Conservation (phyloP, 2,797 vertebrate species). For the Acanthurus leucopareius region DNA sequence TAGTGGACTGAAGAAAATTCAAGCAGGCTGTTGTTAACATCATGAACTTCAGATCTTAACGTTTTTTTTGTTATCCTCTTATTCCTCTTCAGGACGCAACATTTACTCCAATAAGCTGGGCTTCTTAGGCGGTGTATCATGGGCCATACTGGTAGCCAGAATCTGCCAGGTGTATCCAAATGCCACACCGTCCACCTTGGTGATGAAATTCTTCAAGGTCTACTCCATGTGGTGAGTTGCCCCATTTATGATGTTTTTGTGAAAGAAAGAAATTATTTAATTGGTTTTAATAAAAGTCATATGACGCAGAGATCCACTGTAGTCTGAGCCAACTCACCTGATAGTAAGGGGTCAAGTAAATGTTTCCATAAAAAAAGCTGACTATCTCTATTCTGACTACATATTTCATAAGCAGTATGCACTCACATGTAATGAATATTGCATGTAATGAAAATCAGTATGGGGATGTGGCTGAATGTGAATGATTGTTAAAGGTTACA, state of each 20-base stretch:
- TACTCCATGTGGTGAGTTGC: slow-evolving; percentile 93
- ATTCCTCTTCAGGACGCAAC: slow-evolving; percentile 88
- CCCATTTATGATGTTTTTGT: neutral
- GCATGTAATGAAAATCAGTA: neutral
- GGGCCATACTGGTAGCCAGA: slow-evolving; percentile 94
- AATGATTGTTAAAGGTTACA: neutral
- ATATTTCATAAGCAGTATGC: neutral
- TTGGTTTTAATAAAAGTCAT: neutral
- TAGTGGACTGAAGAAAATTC: neutral
- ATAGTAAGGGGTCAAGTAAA: neutral
- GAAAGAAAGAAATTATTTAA: neutral
- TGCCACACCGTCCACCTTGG: slow-evolving; percentile 92
- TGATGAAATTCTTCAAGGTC: slow-evolving; percentile 95
- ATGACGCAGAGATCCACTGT: neutral
- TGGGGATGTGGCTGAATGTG: neutral
- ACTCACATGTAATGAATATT: neutral
- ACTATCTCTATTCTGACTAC: neutral
- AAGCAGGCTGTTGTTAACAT: neutral
- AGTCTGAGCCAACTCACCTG: neutral
- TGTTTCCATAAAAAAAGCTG: neutral
- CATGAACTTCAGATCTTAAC: neutral
- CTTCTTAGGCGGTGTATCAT: slow-evolving; percentile 93
- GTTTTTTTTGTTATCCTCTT: neutral
- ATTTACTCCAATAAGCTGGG: slow-evolving; percentile 95
- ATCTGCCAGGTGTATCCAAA: slow-evolving; percentile 95